These are phyloP conservation scores for Mamestra brassicae DNA, from an alignment of 2,888 invertebrate species.

Conservation along the genomic window DNA sequence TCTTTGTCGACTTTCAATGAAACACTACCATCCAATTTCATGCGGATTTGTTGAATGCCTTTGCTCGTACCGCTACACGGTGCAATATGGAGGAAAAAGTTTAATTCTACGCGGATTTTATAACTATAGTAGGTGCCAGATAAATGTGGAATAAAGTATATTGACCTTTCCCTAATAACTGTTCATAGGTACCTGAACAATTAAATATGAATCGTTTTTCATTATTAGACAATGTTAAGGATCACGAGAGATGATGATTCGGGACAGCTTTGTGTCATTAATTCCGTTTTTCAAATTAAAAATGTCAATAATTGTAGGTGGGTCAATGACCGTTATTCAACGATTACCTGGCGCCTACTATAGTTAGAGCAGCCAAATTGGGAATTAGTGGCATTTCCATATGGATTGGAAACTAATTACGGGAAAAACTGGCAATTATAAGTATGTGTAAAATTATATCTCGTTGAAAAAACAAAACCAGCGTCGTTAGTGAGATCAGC, in stretches of 20 bases:
- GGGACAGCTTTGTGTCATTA: too few species aligned
- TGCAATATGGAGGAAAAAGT: background rate
- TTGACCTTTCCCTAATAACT: too few species aligned
- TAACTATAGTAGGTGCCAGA: too few species aligned
- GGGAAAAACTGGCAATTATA: background rate
- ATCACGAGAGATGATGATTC: too few species aligned
- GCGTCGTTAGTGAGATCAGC: slow-evolving; percentile 25
- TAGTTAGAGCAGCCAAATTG: slow-evolving; percentile 2
- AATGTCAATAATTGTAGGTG: too few species aligned
- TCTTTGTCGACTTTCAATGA: background rate
- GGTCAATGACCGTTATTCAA: too few species aligned
- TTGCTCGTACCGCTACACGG: background rate
- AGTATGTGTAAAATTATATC: background rate
- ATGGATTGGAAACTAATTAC: slow-evolving; percentile 11
- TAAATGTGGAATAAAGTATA: too few species aligned
- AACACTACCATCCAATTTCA: background rate
- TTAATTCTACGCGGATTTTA: background rate
- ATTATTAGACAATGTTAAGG: too few species aligned
- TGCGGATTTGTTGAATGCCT: background rate
- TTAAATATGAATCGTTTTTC: too few species aligned
- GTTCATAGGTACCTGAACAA: too few species aligned
- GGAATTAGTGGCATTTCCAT: slow-evolving; percentile 37
- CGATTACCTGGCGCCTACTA: too few species aligned
- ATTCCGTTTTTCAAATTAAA: too few species aligned
- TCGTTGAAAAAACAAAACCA: slow-evolving; percentile 14